Evolutionary conservation across 2,113 vertebrate genomes (phyloP).

Genomic region (Gymnocephalus cernua): DNA sequence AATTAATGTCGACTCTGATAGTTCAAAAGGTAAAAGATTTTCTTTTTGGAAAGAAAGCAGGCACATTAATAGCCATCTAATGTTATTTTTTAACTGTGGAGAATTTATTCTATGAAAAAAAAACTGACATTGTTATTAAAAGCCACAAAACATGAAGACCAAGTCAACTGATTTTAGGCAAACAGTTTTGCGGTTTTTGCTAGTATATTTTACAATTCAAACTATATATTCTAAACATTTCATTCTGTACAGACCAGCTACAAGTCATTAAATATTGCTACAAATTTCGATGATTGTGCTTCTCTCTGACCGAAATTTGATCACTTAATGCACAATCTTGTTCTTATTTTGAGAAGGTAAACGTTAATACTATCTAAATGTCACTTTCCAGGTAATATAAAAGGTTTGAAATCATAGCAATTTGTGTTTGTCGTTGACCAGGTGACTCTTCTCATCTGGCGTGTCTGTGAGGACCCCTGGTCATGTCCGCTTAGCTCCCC

Average conservation of each 20-base stretch:
- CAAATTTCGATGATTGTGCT: not conserved
- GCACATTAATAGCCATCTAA: not conserved
- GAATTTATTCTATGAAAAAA: not conserved
- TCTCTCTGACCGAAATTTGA: not conserved
- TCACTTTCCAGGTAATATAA: not conserved
- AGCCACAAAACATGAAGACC: not conserved
- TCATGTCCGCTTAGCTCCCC: slow-evolving; percentile 77
- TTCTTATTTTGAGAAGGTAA: not conserved
- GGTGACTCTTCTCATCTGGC: slow-evolving; percentile 86
- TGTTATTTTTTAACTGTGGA: not conserved
- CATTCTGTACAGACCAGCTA: not conserved
- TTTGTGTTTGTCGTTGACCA: slow-evolving; percentile 85
- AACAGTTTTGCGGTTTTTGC: not conserved
- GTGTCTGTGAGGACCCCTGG: slow-evolving; percentile 89
- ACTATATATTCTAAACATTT: not conserved
- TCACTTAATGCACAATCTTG: not conserved
- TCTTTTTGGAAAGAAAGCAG: not conserved
- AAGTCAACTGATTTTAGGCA: not conserved
- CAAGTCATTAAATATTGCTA: not conserved
- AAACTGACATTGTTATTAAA: not conserved
- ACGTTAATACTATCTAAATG: not conserved
- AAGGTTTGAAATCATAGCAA: not conserved
- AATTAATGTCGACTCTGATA: not conserved
- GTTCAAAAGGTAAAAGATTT: not conserved
- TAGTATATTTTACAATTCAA: not conserved